These are phyloP conservation scores for Idaea straminata DNA, from an alignment of 2,888 invertebrate species.

Conservation along the genomic window DNA sequence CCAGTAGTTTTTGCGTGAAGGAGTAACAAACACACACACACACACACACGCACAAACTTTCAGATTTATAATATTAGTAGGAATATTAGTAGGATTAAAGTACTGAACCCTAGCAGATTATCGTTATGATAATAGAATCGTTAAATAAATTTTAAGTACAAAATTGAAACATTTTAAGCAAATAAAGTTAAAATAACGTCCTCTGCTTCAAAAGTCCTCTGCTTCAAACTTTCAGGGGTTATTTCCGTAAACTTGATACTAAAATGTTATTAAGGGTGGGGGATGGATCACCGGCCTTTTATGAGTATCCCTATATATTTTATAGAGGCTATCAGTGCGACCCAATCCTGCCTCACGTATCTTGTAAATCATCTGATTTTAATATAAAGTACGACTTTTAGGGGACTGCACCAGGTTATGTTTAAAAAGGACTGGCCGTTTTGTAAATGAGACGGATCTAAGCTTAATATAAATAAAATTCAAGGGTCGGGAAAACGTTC, in stretches of 20 bases:
- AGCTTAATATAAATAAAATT: background rate
- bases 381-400: constrained; percentile 22
- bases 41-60: too few relatives aligned
- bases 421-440: background rate
- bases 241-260: constrained; percentile 27
- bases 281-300: constrained; percentile 35
- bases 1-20: too few relatives aligned
- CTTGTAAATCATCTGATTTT: constrained; percentile 25
- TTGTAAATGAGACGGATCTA: background rate
- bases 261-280: constrained; percentile 37
- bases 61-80: too few relatives aligned
- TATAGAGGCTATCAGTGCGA: constrained; percentile 25
- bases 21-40: too few relatives aligned
- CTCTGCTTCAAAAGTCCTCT: background rate
- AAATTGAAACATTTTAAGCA: background rate
- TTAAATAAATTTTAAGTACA: background rate
- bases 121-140: too few relatives aligned
- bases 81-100: background rate
- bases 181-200: background rate
- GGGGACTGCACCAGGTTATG: background rate
- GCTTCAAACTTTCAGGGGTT: constrained; percentile 5
- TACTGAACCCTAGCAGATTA: background rate
- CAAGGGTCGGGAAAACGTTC: background rate
- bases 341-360: constrained; percentile 26
- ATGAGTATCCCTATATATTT: constrained; percentile 23